A percentile compares a stretch with the other conserved stretches of the same genome.
Evolutionary conservation across 2,797 vertebrate genomes (phyloP).

Genomic region (Aphelocoma californica): DNA sequence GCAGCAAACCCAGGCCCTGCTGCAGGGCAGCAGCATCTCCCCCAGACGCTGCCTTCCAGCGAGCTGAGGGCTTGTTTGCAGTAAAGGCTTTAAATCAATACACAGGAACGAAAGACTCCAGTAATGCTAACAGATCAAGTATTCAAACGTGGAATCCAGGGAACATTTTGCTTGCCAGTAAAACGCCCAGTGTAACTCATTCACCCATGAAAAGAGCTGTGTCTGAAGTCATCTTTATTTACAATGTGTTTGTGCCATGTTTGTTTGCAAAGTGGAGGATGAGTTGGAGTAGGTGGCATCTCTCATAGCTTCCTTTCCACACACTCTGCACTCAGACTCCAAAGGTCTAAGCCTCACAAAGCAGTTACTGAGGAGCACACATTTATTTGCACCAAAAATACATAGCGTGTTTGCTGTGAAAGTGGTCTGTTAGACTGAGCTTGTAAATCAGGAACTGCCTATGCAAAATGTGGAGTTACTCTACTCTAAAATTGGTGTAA

Average conservation of each 20-base stretch:
- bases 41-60: background rate
- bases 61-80: constrained; percentile 43
- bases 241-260: constrained; percentile 54
- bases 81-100: constrained; percentile 61
- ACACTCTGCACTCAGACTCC: background rate
- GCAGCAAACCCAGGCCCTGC: background rate
- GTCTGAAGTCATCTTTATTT: constrained; percentile 64
- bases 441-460: constrained; percentile 36
- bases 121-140: constrained; percentile 52
- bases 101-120: constrained; percentile 33
- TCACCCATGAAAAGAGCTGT: constrained; percentile 63
- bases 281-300: constrained; percentile 50
- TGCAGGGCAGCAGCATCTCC: background rate
- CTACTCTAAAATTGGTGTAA: background rate
- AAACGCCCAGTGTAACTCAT: constrained; percentile 54
- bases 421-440: constrained; percentile 2
- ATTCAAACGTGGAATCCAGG: constrained; percentile 59
- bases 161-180: constrained; percentile 25
- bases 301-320: constrained; percentile 44
- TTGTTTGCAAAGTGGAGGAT: constrained; percentile 48
- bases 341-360: constrained; percentile 17
- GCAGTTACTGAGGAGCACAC: constrained; percentile 14
- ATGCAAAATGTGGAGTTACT: background rate
- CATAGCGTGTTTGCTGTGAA: background rate
- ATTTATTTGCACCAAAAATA: constrained; percentile 19